Conservation (phyloP, 2,888 invertebrate genomes). For the Diplolepis rosae region DNA sequence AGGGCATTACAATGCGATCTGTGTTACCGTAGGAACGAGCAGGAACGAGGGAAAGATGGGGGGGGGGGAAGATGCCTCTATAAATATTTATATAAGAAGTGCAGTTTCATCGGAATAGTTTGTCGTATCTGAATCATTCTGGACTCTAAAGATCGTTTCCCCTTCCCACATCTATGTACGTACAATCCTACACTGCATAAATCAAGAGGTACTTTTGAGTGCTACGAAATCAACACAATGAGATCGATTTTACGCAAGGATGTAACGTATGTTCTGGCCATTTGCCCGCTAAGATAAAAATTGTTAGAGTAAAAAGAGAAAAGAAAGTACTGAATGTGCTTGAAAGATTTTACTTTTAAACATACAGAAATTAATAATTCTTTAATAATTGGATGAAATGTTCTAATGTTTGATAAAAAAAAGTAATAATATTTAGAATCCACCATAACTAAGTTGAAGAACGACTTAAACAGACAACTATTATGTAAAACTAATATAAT, state of each 20-base stretch:
- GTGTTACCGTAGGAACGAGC: slow-evolving; percentile 51
- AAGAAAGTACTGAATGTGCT: neutral
- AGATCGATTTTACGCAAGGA: slow-evolving; percentile 37
- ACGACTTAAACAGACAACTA: too few species aligned
- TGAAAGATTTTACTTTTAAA: too few species aligned
- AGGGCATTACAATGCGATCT: slow-evolving; percentile 63
- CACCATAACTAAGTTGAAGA: too few species aligned
- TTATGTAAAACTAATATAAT: too few species aligned
- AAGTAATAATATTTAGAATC: too few species aligned
- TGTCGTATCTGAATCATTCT: slow-evolving; percentile 37
- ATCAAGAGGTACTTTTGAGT: slow-evolving; percentile 6
- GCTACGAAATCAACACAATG: slow-evolving; percentile 27
- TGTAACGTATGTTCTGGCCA: slow-evolving; percentile 13
- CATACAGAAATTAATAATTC: too few species aligned
- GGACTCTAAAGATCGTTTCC: slow-evolving; percentile 30
- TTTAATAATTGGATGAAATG: too few species aligned
- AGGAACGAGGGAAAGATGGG: slow-evolving; percentile 30
- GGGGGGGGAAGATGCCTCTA: slow-evolving; percentile 39
- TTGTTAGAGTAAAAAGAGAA: neutral
- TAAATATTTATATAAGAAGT: slow-evolving; percentile 57
- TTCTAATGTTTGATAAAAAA: too few species aligned
- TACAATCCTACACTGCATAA: slow-evolving; percentile 25
- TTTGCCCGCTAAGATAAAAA: neutral
- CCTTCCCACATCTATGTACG: slow-evolving; percentile 30
- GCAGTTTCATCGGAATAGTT: slow-evolving; percentile 44